Conservation (phyloP, 2,888 invertebrate genomes). For the Himalopsyche tibetana region DNA sequence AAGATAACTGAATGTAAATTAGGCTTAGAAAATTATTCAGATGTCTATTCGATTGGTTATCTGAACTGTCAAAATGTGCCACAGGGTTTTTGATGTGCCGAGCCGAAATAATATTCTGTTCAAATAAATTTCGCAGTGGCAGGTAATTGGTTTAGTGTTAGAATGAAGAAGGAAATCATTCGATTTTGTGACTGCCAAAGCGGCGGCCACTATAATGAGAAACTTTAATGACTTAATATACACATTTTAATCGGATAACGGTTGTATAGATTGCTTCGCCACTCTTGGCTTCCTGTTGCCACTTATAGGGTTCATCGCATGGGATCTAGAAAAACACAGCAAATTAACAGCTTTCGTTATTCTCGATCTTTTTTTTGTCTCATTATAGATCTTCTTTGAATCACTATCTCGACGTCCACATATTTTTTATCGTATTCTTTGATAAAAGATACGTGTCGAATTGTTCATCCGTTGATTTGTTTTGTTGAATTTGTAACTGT, state of each 20-base stretch:
- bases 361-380: not conserved
- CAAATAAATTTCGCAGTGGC: not conserved
- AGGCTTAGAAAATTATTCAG: too few species aligned
- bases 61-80: not conserved
- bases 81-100: not conserved
- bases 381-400: too few species aligned
- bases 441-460: too few species aligned
- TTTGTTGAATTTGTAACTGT: too few species aligned
- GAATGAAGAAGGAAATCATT: not conserved
- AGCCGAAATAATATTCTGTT: not conserved
- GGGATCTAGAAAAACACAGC: not conserved
- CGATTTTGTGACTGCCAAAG: slow-evolving; percentile 29
- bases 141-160: not conserved
- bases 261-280: not conserved
- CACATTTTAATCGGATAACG: slow-evolving; percentile 30
- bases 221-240: slow-evolving; percentile 30
- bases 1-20: too few species aligned
- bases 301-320: not conserved
- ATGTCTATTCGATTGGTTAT: not conserved
- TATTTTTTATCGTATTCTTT: too few species aligned
- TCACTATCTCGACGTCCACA: too few species aligned
- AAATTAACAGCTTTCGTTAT: slow-evolving; percentile 7
- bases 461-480: too few species aligned
- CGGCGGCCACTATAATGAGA: not conserved
- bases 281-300: slow-evolving; percentile 9